Evolutionary conservation across 2,888 invertebrate genomes (phyloP).

Genomic region (Callyntrura guangdongensis): DNA sequence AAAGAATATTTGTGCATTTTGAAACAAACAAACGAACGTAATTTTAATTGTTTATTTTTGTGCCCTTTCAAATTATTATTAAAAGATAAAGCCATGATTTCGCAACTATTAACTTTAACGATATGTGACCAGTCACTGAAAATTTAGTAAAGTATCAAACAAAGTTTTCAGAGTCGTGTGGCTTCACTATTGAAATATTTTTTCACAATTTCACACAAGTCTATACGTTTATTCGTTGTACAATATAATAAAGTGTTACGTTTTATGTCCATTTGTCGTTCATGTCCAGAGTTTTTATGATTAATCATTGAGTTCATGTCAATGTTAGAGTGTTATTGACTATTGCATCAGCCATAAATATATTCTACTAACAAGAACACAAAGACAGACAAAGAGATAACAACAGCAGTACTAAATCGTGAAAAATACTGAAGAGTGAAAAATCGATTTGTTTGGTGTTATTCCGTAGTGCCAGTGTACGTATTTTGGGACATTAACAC

Average conservation of each 20-base stretch:
- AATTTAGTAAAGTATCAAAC: constrained; percentile 5
- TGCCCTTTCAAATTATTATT: neutral
- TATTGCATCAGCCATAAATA: constrained; percentile 46
- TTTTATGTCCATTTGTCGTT: neutral
- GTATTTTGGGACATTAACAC: neutral
- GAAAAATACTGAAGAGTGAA: neutral
- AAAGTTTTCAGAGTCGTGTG: neutral
- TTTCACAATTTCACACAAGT: constrained; percentile 33
- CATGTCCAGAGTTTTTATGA: constrained; percentile 26
- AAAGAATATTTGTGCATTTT: neutral
- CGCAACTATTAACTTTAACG: neutral
- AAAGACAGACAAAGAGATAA: neutral
- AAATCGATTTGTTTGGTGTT: neutral
- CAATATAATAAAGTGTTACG: neutral
- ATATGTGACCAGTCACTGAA: constrained; percentile 57
- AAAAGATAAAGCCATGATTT: constrained; percentile 48
- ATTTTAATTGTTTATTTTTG: constrained; percentile 1
- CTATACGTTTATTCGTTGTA: constrained; percentile 31
- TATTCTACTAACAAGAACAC: neutral
- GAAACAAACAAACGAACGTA: neutral
- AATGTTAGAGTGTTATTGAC: neutral
- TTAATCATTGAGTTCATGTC: neutral
- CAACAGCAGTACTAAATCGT: neutral
- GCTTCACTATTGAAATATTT: neutral
- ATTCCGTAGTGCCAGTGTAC: neutral